Evolutionary conservation across 2,113 vertebrate species (phyloP), one percentile per base, ranked within the genome.

Genomic region (Etia nguti): DNA sequence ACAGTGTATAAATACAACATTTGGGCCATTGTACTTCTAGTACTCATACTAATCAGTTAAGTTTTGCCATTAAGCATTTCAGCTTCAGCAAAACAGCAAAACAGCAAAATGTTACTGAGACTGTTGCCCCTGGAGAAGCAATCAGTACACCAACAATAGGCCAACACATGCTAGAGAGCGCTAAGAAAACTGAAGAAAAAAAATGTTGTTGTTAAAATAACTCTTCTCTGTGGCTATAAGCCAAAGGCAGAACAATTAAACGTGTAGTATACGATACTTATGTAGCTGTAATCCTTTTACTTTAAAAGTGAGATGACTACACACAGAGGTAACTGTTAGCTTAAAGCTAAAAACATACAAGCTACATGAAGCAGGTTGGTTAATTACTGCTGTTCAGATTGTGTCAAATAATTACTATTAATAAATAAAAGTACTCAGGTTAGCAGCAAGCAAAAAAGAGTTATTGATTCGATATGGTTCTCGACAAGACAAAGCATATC

Each of bases 121-220:
- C 4, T 3, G 31, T 62, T 62, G 9, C 59, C 59, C 29, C 29
- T 1, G 2, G 59, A 73, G 68, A 73, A 73, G 13, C 22, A 10
- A 4, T 20, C 26, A 48, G 43, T 43, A 20, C 4, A 29, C 24
- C 10, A 50, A 31, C 10, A 75, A 16, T 5, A 31, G 38, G 68
- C 38, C 8, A 73, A 75, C 10, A 31, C 70, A 12, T 50, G 70
- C 43, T 75, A 75, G 9, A 50, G 26, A 75, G 18, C 0, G 1
- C 24, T 2, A 11, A 31, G 10, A 50, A 31, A 75, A 20, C 24
- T 0, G 0, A 20, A 50, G 22, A 11, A 22, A n/a, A 10, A 22
- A 55, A 22, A 22, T 3, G 52, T 18, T 29, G 6, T 5, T 48
- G 41, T 48, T 31, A 50, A 75, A 75, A 29, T 50, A 75, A 29